These are phyloP conservation scores for Pseudopleuronectes americanus DNA, from an alignment of 2,797 vertebrate genomes.

Conservation along the genomic window DNA sequence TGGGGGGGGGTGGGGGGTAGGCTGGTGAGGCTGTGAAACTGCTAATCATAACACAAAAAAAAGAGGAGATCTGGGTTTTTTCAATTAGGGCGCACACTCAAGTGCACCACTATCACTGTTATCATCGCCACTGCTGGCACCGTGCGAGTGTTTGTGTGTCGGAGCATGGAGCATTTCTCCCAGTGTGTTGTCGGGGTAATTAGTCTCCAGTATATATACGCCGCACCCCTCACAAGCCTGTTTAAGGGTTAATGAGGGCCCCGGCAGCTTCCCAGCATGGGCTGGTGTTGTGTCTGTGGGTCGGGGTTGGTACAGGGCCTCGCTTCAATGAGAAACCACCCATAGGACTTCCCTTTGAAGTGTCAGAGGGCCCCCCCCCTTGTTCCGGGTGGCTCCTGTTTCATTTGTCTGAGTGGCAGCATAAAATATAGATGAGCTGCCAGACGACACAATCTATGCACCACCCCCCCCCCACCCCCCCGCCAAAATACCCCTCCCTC, in stretches of 20 bases:
- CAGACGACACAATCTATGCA: conserved; percentile 87
- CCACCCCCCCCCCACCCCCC: conserved; percentile 21
- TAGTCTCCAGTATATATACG: conserved; percentile 89
- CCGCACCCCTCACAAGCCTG: conserved; percentile 94
- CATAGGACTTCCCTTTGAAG: conserved; percentile 99
- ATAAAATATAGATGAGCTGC: conserved; percentile 99
- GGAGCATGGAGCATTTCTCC: conserved; percentile 35
- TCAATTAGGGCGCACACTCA: conserved; percentile 88
- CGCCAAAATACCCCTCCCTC: conserved; percentile 58
- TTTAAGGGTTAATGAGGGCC: conserved; percentile 99
- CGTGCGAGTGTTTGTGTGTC: conserved; percentile 57
- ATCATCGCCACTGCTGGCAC: conserved; percentile 74
- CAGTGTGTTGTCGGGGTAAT: conserved; percentile 88
- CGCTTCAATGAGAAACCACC: conserved; percentile 99
- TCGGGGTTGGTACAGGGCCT: conserved; percentile 82
- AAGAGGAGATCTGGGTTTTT: conserved; percentile 90
- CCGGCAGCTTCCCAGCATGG: conserved; percentile 94
- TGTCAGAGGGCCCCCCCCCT: conserved; percentile 98
- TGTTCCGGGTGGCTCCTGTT: conserved; percentile 99
- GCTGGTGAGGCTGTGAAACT: conserved; percentile 78
- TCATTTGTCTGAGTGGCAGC: conserved; percentile 99
- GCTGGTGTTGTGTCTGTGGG: conserved; percentile 80
- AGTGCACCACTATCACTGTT: conserved; percentile 74
- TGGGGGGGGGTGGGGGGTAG: neutral
- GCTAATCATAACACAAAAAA: conserved; percentile 88